Evolutionary conservation across 1,140 invertebrate species (phyloP).

Genomic region (Drosophila murphyi): DNA sequence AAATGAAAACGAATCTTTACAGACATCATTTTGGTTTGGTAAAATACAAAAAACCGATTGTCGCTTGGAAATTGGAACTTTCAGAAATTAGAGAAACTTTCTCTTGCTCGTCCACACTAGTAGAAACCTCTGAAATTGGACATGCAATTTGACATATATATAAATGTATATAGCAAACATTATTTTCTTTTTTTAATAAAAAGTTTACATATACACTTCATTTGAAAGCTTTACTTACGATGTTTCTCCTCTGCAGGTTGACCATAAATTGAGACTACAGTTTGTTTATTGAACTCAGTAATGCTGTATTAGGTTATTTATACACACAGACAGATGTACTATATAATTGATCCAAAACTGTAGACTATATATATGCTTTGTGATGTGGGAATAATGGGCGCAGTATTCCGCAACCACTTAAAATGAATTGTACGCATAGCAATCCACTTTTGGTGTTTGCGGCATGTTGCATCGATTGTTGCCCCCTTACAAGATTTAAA

Average conservation of each 20-base stretch:
- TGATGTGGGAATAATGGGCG: not conserved
- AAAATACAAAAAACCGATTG: not conserved
- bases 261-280: not conserved
- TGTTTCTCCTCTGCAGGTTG: not conserved
- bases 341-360: slow-evolving; percentile 8
- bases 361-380: not conserved
- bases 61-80: no score
- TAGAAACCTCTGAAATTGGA: no score
- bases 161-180: no score
- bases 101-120: no score
- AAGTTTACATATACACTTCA: no score
- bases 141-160: no score
- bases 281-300: slow-evolving; percentile 29
- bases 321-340: slow-evolving; percentile 15
- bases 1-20: no score
- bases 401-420: no score
- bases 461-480: not conserved
- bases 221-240: not conserved
- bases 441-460: not conserved
- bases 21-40: not conserved
- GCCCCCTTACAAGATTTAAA: no score
- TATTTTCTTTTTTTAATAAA: no score
- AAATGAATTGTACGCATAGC: no score
- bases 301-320: slow-evolving; percentile 4
- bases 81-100: no score